phyloP scores from a whole-genome alignment of 2,113 vertebrate species.

The Pelodiscus sinensis region DNA sequence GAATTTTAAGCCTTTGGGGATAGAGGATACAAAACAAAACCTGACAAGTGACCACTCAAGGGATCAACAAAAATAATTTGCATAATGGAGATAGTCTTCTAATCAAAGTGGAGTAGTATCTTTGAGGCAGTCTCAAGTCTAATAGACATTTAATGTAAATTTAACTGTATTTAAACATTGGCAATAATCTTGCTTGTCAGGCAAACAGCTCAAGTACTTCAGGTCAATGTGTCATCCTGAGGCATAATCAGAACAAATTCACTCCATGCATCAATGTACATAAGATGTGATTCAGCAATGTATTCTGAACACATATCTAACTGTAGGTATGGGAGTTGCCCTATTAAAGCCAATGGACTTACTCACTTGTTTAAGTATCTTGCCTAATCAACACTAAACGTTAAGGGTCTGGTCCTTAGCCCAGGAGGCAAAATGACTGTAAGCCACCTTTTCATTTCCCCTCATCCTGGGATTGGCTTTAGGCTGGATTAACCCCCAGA shows the following conservation, averaged over 20 bases:
- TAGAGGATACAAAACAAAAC: background rate
- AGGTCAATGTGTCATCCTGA: background rate
- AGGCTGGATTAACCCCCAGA: background rate
- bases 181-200: background rate
- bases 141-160: background rate
- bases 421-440: background rate
- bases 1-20: background rate
- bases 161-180: background rate
- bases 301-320: background rate
- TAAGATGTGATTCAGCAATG: background rate
- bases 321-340: background rate
- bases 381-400: background rate
- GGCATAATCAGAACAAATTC: background rate
- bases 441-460: background rate
- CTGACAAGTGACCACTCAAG: background rate
- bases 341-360: background rate
- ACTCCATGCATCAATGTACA: background rate
- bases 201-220: background rate
- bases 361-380: background rate
- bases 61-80: background rate
- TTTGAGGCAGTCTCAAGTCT: background rate
- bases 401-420: background rate
- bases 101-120: background rate
- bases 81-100: background rate
- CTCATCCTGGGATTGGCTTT: background rate